phyloP scores from a whole-genome alignment of 2,113 vertebrate species.

The Rhinolophus ferrumequinum region DNA sequence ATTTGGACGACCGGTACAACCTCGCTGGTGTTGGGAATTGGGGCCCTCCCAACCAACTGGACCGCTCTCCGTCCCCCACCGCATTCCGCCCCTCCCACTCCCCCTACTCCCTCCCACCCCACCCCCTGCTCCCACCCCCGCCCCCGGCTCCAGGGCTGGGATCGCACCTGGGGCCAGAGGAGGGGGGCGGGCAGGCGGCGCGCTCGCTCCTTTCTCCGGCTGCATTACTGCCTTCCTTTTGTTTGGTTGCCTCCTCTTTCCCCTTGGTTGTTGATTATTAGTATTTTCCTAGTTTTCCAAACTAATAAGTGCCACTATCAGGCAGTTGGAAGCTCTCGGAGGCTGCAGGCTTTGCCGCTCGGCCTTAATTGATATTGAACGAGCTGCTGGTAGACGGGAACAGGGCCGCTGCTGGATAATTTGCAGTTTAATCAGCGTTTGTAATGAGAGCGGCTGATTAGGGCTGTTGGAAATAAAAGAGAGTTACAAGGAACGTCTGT shows the following conservation, averaged over 20 bases:
- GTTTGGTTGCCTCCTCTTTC: constrained; percentile 84
- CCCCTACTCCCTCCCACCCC: neutral
- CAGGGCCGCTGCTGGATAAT: constrained; percentile 99
- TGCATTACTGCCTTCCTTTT: constrained; percentile 64
- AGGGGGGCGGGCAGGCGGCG: neutral
- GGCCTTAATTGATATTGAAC: constrained; percentile 99
- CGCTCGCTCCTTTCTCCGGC: neutral
- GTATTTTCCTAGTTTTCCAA: constrained; percentile 99
- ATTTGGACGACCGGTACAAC: constrained; percentile 79
- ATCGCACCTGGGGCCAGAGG: neutral
- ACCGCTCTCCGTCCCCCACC: neutral
- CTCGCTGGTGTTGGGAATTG: constrained; percentile 56
- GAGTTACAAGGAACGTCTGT: constrained; percentile 99
- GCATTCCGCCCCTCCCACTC: too few relatives aligned
- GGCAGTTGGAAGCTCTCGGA: constrained; percentile 92
- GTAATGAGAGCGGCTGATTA: constrained; percentile 99
- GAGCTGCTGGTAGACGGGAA: constrained; percentile 97
- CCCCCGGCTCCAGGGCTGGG: neutral
- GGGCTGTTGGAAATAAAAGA: constrained; percentile 98
- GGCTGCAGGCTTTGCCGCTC: constrained; percentile 95
- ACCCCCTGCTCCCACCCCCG: neutral
- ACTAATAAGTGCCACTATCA: constrained; percentile 98
- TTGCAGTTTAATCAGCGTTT: constrained; percentile 99
- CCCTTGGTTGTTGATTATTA: constrained; percentile 96
- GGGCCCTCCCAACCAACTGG: neutral